These are phyloP conservation scores for Anabas testudineus DNA, from an alignment of 2,797 vertebrate genomes.

Conservation along the genomic window DNA sequence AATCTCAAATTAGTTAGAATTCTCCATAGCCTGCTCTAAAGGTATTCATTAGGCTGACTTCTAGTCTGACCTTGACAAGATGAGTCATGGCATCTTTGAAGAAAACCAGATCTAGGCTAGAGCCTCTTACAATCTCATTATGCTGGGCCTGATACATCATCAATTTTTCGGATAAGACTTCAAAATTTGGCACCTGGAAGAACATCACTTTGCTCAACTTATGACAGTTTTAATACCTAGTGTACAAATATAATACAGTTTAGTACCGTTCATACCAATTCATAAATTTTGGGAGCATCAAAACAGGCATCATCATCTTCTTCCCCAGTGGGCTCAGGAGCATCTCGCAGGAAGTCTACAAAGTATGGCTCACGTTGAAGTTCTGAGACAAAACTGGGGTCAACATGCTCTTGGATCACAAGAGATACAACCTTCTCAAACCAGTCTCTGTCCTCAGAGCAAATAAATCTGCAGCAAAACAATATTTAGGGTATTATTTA, in stretches of 20 bases:
- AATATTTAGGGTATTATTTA: neutral
- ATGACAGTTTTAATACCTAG: neutral
- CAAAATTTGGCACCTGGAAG: slow-evolving; percentile 76
- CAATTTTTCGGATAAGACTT: slow-evolving; percentile 81
- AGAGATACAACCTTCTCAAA: slow-evolving; percentile 82
- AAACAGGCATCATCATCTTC: slow-evolving; percentile 80
- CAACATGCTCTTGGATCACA: slow-evolving; percentile 82
- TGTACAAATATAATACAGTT: neutral
- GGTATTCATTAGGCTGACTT: neutral
- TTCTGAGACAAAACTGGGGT: slow-evolving; percentile 61
- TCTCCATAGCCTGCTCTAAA: neutral
- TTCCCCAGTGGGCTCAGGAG: slow-evolving; percentile 86
- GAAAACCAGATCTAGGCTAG: slow-evolving; percentile 89
- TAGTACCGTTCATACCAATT: slow-evolving; percentile 80
- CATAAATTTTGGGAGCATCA: slow-evolving; percentile 88
- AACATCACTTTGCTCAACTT: neutral
- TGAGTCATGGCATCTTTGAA: slow-evolving; percentile 90
- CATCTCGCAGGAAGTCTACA: slow-evolving; percentile 90
- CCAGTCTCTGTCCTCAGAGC: slow-evolving; percentile 85
- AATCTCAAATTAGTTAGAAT: slow-evolving; percentile 20
- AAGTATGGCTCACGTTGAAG: slow-evolving; percentile 84
- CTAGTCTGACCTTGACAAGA: slow-evolving; percentile 86
- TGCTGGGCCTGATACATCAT: slow-evolving; percentile 85
- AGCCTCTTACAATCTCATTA: slow-evolving; percentile 85
- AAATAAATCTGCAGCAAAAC: slow-evolving; percentile 79